Conservation (phyloP, 1,140 invertebrate species). For the Oryzaephilus surinamensis region DNA sequence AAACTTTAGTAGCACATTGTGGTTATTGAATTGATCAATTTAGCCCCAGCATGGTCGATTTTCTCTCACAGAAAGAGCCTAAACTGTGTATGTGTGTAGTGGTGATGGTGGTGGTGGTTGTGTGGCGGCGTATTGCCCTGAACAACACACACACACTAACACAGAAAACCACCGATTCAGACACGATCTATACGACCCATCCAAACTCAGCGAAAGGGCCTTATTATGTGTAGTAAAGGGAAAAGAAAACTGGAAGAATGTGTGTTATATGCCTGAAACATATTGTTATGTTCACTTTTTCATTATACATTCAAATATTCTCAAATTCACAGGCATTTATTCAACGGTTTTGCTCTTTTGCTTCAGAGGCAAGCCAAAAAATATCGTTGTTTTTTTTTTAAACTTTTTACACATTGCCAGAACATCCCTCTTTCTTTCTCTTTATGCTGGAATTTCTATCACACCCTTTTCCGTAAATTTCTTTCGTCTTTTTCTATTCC, state of each 20-base stretch:
- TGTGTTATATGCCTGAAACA: slow-evolving; percentile 30
- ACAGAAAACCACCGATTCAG: slow-evolving; percentile 26
- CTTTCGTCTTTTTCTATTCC: too few species aligned
- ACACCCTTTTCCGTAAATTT: too few species aligned
- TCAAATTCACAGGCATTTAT: too few species aligned
- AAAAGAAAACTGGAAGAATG: slow-evolving; percentile 31
- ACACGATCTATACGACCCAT: slow-evolving; percentile 29
- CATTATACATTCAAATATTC: slow-evolving; percentile 31
- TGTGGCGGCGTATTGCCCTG: slow-evolving; percentile 18
- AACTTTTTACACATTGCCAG: too few species aligned
- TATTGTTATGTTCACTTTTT: slow-evolving; percentile 35
- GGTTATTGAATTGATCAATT: slow-evolving; percentile 39
- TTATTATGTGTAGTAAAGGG: slow-evolving; percentile 34
- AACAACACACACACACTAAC: too few species aligned
- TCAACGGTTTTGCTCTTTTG: too few species aligned
- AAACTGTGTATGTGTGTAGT: slow-evolving; percentile 12
- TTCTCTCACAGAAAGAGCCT: slow-evolving; percentile 19
- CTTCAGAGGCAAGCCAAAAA: too few species aligned
- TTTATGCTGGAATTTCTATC: too few species aligned
- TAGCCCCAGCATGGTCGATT: slow-evolving; percentile 32
- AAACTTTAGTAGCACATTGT: slow-evolving; percentile 34
- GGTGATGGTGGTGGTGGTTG: slow-evolving; percentile 6
- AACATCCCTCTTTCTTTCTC: too few species aligned
- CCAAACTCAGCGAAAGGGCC: slow-evolving; percentile 27
- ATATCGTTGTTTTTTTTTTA: too few species aligned